Percentiles rank a stretch among this genome's conserved stretches.
Conservation (phyloP, 2,888 invertebrate genomes). For the Drosophila conformis region DNA sequence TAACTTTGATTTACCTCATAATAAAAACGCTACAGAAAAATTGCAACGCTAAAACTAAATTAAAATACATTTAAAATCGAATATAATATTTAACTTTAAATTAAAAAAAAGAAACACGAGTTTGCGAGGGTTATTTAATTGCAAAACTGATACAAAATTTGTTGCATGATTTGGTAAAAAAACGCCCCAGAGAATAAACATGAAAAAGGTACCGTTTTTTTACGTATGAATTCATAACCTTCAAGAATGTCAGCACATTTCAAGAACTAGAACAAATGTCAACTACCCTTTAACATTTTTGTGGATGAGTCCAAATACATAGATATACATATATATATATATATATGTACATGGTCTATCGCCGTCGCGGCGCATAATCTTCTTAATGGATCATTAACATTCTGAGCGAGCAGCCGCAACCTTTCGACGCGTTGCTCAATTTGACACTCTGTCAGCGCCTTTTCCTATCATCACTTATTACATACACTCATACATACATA, state of each 20-base stretch:
- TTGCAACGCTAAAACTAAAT: neutral
- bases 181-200: neutral
- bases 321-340: neutral
- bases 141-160: neutral
- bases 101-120: neutral
- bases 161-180: neutral
- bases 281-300: neutral
- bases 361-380: constrained; percentile 69
- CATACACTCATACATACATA: neutral
- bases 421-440: constrained; percentile 62
- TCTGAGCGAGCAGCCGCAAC: constrained; percentile 57
- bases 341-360: constrained; percentile 19
- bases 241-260: neutral
- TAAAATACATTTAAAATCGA: neutral
- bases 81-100: neutral
- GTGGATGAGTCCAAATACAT: constrained; percentile 18
- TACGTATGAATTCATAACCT: neutral
- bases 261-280: neutral
- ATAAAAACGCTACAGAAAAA: neutral
- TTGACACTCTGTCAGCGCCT: constrained; percentile 50
- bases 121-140: neutral
- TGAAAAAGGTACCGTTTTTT: neutral
- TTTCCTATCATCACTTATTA: constrained; percentile 38
- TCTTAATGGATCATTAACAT: constrained; percentile 80
- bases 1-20: neutral